Conservation (phyloP, 2,888 invertebrate genomes). For the Cheilosia vulpina region DNA sequence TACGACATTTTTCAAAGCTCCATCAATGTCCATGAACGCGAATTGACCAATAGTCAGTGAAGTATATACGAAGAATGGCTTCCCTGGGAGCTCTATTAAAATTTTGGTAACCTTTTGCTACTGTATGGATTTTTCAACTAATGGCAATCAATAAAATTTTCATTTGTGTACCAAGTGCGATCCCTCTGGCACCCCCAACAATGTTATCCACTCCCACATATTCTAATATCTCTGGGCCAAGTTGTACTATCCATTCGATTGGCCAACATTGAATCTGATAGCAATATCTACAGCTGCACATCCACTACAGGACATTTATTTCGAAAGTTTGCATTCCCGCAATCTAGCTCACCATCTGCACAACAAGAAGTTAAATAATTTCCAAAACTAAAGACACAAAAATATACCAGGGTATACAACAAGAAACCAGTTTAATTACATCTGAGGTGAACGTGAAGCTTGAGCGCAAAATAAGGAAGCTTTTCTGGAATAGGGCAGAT, state of each 20-base stretch:
- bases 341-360: constrained; percentile 2
- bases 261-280: not conserved
- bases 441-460: constrained; percentile 54
- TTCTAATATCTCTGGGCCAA: not conserved
- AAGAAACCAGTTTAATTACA: constrained; percentile 62
- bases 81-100: too few relatives aligned
- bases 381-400: not conserved
- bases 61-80: too few relatives aligned
- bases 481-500: not conserved
- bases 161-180: too few relatives aligned
- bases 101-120: too few relatives aligned
- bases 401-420: constrained; percentile 27
- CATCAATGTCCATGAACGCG: too few relatives aligned
- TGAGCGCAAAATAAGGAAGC: constrained; percentile 41
- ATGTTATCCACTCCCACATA: not conserved
- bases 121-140: too few relatives aligned
- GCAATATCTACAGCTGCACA: not conserved
- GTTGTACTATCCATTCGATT: not conserved
- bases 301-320: not conserved
- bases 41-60: too few relatives aligned
- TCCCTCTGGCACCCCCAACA: not conserved
- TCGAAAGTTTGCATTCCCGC: not conserved
- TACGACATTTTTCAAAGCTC: too few relatives aligned
- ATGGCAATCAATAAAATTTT: too few relatives aligned
- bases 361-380: constrained; percentile 5